Percentiles rank a stretch among this genome's conserved stretches.
Evolutionary conservation across 2,888 invertebrate species (phyloP).

Genomic region (Oegoconia quadripuncta): DNA sequence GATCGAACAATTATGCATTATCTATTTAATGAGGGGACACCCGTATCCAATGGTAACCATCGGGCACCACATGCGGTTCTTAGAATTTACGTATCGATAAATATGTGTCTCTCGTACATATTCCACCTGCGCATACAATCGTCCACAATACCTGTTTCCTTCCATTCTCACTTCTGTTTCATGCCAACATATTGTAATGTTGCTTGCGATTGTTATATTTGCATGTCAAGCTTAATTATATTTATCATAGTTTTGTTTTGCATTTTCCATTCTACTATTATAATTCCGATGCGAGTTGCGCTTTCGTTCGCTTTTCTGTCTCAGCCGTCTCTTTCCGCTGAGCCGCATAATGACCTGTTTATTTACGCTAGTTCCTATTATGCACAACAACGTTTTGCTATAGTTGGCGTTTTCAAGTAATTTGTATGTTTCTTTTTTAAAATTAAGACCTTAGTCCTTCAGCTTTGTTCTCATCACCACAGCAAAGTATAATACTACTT

Average conservation of each 20-base stretch:
- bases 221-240: conserved; percentile 1
- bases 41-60: too few species aligned
- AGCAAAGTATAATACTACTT: too few species aligned
- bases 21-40: too few species aligned
- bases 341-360: conserved; percentile 51
- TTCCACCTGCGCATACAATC: too few species aligned
- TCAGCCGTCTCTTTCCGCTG: conserved; percentile 43
- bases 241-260: conserved; percentile 2
- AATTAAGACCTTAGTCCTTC: conserved; percentile 2
- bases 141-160: too few species aligned
- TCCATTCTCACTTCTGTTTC: too few species aligned
- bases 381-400: conserved; percentile 42
- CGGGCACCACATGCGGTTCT: too few species aligned
- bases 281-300: conserved; percentile 27
- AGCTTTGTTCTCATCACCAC: too few species aligned
- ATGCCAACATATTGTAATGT: too few species aligned
- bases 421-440: conserved; percentile 7
- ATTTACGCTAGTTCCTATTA: conserved; percentile 58
- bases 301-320: conserved; percentile 41
- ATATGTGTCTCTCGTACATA: too few species aligned
- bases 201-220: not conserved
- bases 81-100: too few species aligned
- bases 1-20: too few species aligned
- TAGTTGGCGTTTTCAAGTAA: conserved; percentile 31
- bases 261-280: conserved; percentile 6